Evolutionary conservation across 2,888 invertebrate species (phyloP).

Genomic region (Buathra laborator): DNA sequence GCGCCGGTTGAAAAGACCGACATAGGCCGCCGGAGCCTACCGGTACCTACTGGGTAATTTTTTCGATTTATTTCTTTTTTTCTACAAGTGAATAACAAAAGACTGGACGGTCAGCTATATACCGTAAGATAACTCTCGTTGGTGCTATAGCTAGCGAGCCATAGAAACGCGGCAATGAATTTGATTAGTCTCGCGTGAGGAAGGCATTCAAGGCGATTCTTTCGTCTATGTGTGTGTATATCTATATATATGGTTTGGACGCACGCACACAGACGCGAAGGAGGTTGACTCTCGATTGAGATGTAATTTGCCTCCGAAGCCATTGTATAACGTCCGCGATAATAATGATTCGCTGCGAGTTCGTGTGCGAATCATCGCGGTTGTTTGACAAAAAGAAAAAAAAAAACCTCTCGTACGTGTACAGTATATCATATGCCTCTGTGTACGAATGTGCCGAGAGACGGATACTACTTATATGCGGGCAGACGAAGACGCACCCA

Average conservation of each 20-base stretch:
- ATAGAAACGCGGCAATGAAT: conserved; percentile 67
- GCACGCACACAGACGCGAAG: background rate
- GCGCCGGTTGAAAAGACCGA: too few species aligned
- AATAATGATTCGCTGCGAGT: conserved; percentile 58
- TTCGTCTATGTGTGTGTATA: conserved; percentile 12
- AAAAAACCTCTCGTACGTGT: background rate
- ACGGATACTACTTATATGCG: background rate
- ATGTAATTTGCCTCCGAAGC: conserved; percentile 67
- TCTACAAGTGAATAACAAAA: conserved; percentile 27
- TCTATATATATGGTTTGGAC: background rate
- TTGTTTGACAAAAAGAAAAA: conserved; percentile 35
- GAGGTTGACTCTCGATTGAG: conserved; percentile 57
- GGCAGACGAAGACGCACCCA: conserved; percentile 10
- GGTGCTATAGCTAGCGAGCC: conserved; percentile 5
- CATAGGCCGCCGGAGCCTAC: too few species aligned
- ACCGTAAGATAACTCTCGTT: conserved; percentile 26
- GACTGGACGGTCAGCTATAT: conserved; percentile 12
- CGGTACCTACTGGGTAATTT: too few species aligned
- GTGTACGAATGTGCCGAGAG: background rate
- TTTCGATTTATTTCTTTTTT: too few species aligned
- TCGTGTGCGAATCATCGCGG: conserved; percentile 52
- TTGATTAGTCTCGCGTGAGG: conserved; percentile 71
- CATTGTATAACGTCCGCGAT: conserved; percentile 69
- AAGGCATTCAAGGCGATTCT: conserved; percentile 62
- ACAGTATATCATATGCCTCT: background rate